Percentiles rank a stretch among this genome's conserved stretches.
Conservation (phyloP, 1,140 invertebrate species). For the Odontomachus brunneus region DNA sequence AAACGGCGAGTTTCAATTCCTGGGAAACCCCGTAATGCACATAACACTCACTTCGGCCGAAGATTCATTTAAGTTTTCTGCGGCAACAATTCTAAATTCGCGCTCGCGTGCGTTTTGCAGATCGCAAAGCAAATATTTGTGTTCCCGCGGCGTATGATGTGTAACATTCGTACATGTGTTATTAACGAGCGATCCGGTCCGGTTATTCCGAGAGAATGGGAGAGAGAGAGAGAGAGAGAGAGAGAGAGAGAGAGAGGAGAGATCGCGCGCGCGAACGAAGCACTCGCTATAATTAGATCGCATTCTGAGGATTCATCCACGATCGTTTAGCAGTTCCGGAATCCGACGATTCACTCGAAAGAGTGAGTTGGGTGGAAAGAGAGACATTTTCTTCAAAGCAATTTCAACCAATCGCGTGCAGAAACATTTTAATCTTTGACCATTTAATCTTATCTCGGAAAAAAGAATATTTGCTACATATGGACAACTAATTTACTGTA, state of each 20-base stretch:
- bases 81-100: conserved; percentile 2
- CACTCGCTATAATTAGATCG: conserved; percentile 27
- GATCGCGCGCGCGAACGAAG: background rate
- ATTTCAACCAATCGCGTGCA: background rate
- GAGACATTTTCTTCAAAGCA: background rate
- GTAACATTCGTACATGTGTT: conserved; percentile 19
- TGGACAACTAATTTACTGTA: no score
- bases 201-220: conserved; percentile 26
- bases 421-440: background rate
- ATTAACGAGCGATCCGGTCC: conserved; percentile 13
- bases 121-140: conserved; percentile 36
- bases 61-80: background rate
- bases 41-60: background rate
- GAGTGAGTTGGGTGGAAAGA: background rate
- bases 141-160: background rate
- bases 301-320: conserved; percentile 5
- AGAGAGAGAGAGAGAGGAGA: background rate
- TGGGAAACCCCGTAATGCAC: no score
- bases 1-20: background rate
- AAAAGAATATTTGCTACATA: no score
- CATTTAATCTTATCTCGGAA: no score
- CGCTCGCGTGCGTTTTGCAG: background rate
- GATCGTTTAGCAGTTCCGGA: background rate
- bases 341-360: background rate
- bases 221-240: no score